These are phyloP conservation scores for Andricus curvator DNA, from an alignment of 2,888 invertebrate genomes.

Conservation along the genomic window DNA sequence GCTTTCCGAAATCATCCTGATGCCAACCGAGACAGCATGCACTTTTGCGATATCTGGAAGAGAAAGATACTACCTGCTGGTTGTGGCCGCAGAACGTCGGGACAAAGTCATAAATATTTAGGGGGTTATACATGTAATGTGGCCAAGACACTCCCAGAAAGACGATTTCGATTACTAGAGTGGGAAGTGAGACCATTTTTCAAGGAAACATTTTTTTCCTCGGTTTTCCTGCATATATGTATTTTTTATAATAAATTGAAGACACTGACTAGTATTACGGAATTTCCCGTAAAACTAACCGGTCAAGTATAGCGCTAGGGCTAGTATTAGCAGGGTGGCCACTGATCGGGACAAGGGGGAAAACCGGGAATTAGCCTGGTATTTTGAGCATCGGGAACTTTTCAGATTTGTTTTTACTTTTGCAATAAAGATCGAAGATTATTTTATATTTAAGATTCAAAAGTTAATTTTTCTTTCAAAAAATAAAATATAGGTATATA, in stretches of 20 bases:
- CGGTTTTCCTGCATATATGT: neutral
- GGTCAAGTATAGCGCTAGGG: too few species aligned
- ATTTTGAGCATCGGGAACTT: too few species aligned
- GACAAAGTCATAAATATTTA: conserved; percentile 36
- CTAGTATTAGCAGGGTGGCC: too few species aligned
- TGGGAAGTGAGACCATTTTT: conserved; percentile 5
- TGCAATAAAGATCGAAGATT: too few species aligned
- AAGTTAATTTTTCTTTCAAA: too few species aligned
- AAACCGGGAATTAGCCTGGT: too few species aligned
- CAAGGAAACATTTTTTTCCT: neutral
- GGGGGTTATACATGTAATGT: neutral
- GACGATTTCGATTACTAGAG: conserved; percentile 12
- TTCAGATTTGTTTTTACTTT: too few species aligned
- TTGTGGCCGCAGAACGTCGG: conserved; percentile 27
- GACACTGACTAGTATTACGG: too few species aligned
- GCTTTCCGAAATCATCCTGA: conserved; percentile 30
- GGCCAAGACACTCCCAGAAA: conserved; percentile 2
- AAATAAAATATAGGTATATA: too few species aligned
- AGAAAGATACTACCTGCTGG: conserved; percentile 24
- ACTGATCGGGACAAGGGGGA: too few species aligned
- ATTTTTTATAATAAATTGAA: neutral
- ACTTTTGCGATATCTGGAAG: conserved; percentile 28
- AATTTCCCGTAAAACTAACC: too few species aligned
- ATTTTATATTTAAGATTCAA: too few species aligned
- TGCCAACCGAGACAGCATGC: conserved; percentile 35